Evolutionary conservation across 2,797 vertebrate genomes (phyloP), one percentile per base, ranked within the genome.

Genomic region (Trachurus trachurus): DNA sequence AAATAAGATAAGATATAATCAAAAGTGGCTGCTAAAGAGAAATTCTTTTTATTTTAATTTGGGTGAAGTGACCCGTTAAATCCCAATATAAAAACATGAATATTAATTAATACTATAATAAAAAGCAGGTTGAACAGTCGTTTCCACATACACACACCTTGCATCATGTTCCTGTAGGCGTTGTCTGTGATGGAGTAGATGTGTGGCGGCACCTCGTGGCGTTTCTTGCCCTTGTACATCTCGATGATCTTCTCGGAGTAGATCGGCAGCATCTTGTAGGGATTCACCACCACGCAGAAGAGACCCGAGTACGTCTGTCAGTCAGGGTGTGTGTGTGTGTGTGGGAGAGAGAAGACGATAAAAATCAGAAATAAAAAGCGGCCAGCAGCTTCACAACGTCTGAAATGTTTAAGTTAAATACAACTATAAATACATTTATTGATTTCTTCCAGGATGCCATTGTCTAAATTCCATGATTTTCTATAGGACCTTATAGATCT

Each of bases 201-300:
- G 89, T 99, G 98, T 0, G 98, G 98, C 0, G 98, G 98, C 92
- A 99, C 98, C 93, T 99, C 98, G 0, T 99, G 98, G 19, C 98
- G 95, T 85, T 99, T 99, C 95, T 99, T 99, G 78, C 98, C 98
- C 91, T 98, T 99, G 92, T 99, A 99, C 97, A 99, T 99, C 47
- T 99, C 97, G 0, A 99, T 96, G 45, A 99, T 97, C 95, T 99
- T 98, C 86, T 99, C 97, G 0, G 97, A 97, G 84, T 99, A 99
- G 94, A 99, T 99, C 70, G 98, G 98, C 84, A 99, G 93, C 84
- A 97, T 96, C 93, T 98, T 99, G 92, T 99, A 99, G 4, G 98
- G 98, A 79, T 99, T 99, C 69, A 99, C 90, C 84, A 99, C 98
- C 52, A 99, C 98, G 0, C 98, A 99, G 95, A 99, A 99, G 78